Base-by-base conservation (phyloP, 2,113 vertebrate species). In the Pleuronectes platessa region DNA sequence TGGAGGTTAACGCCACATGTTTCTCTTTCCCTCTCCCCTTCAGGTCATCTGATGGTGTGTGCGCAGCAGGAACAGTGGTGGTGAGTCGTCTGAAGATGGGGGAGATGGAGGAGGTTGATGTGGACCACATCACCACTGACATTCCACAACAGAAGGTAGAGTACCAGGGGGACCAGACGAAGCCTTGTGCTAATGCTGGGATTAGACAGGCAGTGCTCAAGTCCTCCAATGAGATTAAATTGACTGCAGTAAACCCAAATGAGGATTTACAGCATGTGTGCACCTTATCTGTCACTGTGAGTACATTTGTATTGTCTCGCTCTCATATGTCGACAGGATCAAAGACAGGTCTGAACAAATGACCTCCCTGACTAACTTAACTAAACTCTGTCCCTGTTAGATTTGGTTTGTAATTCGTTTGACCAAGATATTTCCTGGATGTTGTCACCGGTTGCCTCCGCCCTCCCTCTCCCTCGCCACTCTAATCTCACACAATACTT, bases 31-130 rank as follows among this genome's bases (percentile, higher is more conserved):
- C 58, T 65, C 7, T 23, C n/a, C 60, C 20, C 18, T 74, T 13
- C 84, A 99, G 98, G 89, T 95, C 96, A 63, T 95, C 96, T 85
- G 96, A 98, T 98, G 97, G 97, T 96, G 96, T 95, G 81, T 96
- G 95, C 67, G 82, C 95, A 68, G 95, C 96, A 59, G 97, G 97
- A 79, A 96, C 94, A 63, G 95, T 98, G 93, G 95, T 98, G 94
- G 95, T 99, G 90, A 96, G 92, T 82, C 93, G 95, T 56, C 82
- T 98, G 94, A 98, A 94, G 93, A 99, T 98, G 97, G 96, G 97
- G 66, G 96, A 99, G 93, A 96, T 95, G 49, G 96, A 98, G 83
- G 96, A 97, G 74, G 96, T 93, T 1, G 95, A 96, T 70, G 78
- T 95, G 0, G 96, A 97, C 84, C 95, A 96, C 87, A 94, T 96